Evolutionary conservation across 2,113 vertebrate species (phyloP), one percentile per base, ranked within the genome.

Genomic region (Labeo catla): DNA sequence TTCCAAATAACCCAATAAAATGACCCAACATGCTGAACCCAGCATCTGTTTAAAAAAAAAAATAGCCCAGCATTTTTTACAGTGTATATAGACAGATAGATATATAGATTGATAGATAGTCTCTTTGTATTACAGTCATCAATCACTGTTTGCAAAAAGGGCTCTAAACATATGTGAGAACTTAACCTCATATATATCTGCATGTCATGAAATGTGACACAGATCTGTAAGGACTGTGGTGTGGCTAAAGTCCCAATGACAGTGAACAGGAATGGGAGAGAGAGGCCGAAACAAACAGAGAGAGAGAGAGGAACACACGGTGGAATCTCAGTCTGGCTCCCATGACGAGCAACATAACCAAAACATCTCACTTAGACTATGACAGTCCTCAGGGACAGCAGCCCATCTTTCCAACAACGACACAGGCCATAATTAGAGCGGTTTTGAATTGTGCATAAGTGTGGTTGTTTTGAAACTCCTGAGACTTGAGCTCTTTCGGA

Each of bases 161-260:
- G 72, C 72, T 45, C 54, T 68, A 92, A 91, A 91, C 86, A 91
- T 78, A 57, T 61, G 83, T 86, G 76, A 70, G 52, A 11, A 66
- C 34, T n/a, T 70, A 76, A 88, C 80, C 87, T 86, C 81, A 84
- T 79, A 87, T 88, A 72, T 89, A 82, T 88, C 92, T 91, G 86
- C 86, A 73, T 88, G 88, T 91, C 89, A 90, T 81, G 83, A 47
- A 90, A 87, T 59, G 84, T 77, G 70, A 45, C 88, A 89, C 61
- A 57, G 63, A 76, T 72, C 61, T 90, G 83, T 87, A 88, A 93
- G 90, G 66, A 74, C 57, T 79, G 54, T 63, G 57, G 21, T 45
- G 59, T 73, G 76, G 39, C 52, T 73, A 85, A 72, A 82, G 8
- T 70, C 49, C 54, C 72, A 76, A 80, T 68, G 50, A 70, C 83